These are phyloP conservation scores for Junonia oenone DNA, from an alignment of 2,888 invertebrate genomes.

Conservation along the genomic window DNA sequence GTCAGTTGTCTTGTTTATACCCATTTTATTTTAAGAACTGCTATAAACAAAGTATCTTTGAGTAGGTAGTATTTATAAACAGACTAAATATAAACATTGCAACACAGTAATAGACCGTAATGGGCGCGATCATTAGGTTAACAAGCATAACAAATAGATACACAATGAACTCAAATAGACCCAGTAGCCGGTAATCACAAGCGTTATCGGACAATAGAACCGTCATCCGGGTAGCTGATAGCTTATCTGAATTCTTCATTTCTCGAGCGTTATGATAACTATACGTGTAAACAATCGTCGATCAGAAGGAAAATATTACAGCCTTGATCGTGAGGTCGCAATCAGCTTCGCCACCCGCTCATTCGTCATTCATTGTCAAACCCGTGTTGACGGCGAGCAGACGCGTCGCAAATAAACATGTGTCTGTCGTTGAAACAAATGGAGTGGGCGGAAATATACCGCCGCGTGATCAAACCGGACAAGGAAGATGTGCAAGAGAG, in stretches of 20 bases:
- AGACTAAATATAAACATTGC: not conserved
- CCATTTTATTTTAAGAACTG: not conserved
- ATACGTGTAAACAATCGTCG: slow-evolving; percentile 35
- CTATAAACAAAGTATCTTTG: not conserved
- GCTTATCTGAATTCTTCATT: slow-evolving; percentile 43
- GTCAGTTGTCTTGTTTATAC: slow-evolving; percentile 75
- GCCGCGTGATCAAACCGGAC: slow-evolving; percentile 49
- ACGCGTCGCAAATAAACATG: slow-evolving; percentile 42
- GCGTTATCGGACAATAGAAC: slow-evolving; percentile 31
- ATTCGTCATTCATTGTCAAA: slow-evolving; percentile 36
- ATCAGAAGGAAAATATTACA: slow-evolving; percentile 41
- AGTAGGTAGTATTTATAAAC: not conserved
- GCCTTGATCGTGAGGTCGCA: slow-evolving; percentile 51
- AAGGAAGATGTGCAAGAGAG: slow-evolving; percentile 42
- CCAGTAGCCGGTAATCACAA: slow-evolving; percentile 15
- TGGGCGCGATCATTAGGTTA: slow-evolving; percentile 17
- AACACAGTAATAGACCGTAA: slow-evolving; percentile 9
- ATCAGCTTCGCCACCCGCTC: slow-evolving; percentile 30
- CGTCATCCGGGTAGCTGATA: slow-evolving; percentile 48
- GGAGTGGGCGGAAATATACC: slow-evolving; percentile 63
- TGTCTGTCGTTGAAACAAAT: slow-evolving; percentile 66
- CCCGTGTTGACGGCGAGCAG: slow-evolving; percentile 30
- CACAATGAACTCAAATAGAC: slow-evolving; percentile 17
- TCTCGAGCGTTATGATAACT: slow-evolving; percentile 31
- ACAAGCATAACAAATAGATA: slow-evolving; percentile 16